Evolutionary conservation across 2,888 invertebrate species (phyloP), one percentile per base, ranked within the genome.

Genomic region (Ormyrus thymus): DNA sequence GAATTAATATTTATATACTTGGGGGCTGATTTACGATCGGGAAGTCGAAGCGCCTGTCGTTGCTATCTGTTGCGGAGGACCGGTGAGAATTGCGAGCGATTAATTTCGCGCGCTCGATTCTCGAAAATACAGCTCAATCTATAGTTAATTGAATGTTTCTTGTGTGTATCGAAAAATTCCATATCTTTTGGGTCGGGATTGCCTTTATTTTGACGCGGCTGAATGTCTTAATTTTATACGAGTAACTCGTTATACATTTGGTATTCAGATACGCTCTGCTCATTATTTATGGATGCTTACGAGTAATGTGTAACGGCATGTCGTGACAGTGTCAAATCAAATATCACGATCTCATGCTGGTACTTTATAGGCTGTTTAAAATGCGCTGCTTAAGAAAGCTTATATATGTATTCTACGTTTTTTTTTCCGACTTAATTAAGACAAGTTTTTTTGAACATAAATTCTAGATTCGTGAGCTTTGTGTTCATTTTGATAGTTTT

Each of bases 1-100:
- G 64, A 61, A 79, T 79, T 79, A 76, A 79, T 79, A 79, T 79
- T 79, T 79, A 79, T 76, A 74, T 58, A 70, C 74, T 51, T n/a
- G 11, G 62, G 11, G 62, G 69, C 65, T 78, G 74, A 78, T 78
- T 78, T 78, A 78, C 58, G n/a, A 70, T 45, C 46, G 45, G 55
- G 45, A 64, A 64, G 69, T 56, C 50, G 29, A 13, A 13, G 15
- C 68, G 73, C 43, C 68, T 68, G 48, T 29, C 29, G 29, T 29
- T 29, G 29, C 29, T 78, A 78, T 68, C 73, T 73, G 56, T 55
- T 66, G 66, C 48, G 4, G 64, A 53, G 53, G 65, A 11, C 45
- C 53, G 64, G 13, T 48, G 48, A 13, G 13, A 61, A 61, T 46
- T 43, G 11, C 10, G 10, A 7, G 15, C 48, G 53, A 77, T 77